Conservation (phyloP, 35 echinoderm and acorn worm species). For the Lytechinus pictus region DNA sequence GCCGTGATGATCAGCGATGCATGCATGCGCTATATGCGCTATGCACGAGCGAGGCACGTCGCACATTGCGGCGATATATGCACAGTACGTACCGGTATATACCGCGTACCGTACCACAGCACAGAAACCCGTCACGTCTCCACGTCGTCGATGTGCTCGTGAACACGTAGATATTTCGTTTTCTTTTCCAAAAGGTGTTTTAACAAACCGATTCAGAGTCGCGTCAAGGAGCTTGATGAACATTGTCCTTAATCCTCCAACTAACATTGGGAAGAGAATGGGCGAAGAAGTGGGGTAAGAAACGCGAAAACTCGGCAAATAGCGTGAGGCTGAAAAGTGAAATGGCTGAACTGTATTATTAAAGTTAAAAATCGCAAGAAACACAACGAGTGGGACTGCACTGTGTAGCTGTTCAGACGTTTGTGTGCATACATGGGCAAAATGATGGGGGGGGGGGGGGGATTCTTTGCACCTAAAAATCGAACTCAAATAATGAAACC, state of each 20-base stretch:
- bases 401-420: too few relatives aligned
- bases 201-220: background rate
- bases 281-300: constrained; percentile 32
- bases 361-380: background rate
- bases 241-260: constrained; percentile 28
- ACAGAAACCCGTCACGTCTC: background rate
- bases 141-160: background rate
- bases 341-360: background rate
- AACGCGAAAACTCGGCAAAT: background rate
- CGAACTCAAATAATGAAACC: too few relatives aligned
- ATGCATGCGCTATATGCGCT: too few relatives aligned
- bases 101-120: too few relatives aligned
- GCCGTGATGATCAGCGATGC: too few relatives aligned
- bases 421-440: too few relatives aligned
- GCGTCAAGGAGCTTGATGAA: background rate
- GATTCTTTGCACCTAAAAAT: too few relatives aligned
- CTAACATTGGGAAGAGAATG: background rate
- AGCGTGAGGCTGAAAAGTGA: too few relatives aligned
- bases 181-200: background rate
- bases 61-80: too few relatives aligned
- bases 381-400: background rate
- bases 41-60: too few relatives aligned
- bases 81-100: too few relatives aligned
- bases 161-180: background rate
- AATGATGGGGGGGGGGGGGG: too few relatives aligned